Percentiles rank a stretch among this genome's conserved stretches.
Evolutionary conservation across 2,888 invertebrate species (phyloP).

Genomic region (Caenorhabditis sp.): DNA sequence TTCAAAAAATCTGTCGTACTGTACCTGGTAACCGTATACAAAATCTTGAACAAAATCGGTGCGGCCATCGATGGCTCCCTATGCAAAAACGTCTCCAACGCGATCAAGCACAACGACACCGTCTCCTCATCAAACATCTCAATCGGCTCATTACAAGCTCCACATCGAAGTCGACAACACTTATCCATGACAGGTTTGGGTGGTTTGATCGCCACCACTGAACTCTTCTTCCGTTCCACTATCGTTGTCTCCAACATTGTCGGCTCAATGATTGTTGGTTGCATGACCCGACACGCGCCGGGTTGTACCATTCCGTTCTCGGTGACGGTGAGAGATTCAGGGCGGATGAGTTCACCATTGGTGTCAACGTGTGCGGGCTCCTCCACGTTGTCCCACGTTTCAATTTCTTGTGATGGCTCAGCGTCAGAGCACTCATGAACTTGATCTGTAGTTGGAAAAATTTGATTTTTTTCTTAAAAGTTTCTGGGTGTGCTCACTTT

Average conservation of each 20-base stretch:
- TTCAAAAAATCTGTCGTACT: background rate
- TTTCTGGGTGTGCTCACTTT: no score
- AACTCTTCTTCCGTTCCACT: constrained; percentile 35
- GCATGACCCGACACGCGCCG: constrained; percentile 29
- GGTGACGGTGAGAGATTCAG: constrained; percentile 59
- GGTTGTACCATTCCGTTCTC: constrained; percentile 28
- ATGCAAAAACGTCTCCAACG: constrained; percentile 92
- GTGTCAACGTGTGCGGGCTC: constrained; percentile 35
- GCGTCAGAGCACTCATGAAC: constrained; percentile 44
- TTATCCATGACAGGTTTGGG: constrained; percentile 10
- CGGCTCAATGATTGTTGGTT: constrained; percentile 41
- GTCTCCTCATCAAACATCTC: constrained; percentile 97
- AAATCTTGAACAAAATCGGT: constrained; percentile 87
- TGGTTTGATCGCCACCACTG: background rate
- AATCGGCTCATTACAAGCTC: constrained; percentile 86
- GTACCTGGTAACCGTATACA: constrained; percentile 87
- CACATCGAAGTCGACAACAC: constrained; percentile 75
- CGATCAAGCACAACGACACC: constrained; percentile 82
- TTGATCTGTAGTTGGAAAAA: constrained; percentile 42
- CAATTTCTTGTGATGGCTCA: constrained; percentile 39
- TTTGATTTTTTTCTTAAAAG: no score
- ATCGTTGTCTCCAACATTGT: constrained; percentile 10
- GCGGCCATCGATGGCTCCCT: constrained; percentile 92
- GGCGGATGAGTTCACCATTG: constrained; percentile 41
- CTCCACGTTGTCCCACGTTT: constrained; percentile 49